Evolutionary conservation across 2,113 vertebrate species (phyloP), one percentile per base, ranked within the genome.

Genomic region (Macheiramphus alcinus): DNA sequence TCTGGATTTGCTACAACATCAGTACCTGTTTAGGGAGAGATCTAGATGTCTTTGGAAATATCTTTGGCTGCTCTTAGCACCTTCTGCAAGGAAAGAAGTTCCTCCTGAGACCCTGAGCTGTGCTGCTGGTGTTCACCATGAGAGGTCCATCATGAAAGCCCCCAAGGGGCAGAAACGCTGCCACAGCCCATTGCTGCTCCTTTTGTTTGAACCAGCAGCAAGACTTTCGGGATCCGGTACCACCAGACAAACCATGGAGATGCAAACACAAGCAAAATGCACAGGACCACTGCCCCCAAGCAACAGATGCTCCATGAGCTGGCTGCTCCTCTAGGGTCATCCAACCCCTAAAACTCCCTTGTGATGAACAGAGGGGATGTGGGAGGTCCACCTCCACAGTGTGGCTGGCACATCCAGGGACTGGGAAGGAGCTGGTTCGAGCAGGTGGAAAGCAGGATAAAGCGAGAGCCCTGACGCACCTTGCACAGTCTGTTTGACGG

Each of bases 401-500:
- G 13, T 19, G 25, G 55, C 16, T 48, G 71, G 40, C 27, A 48
- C 6, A 5, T n/a, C 16, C 59, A 52, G 12, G 68, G 32, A 11
- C 13, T 45, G 40, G 21, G 76, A 79, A 86, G 18, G 38, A 13
- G 6, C 1, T 36, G 55, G 16, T 36, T 50, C 1, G 5, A 65
- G 68, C 7, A 43, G 42, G 16, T 12, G n/a, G 61, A 17, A 45
- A 67, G 10, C 9, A 16, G 50, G 50, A 45, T 38, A 3, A 16
- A n/a, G 16, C 22, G 9, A 38, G 5, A 31, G 11, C 16, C 10
- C 36, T n/a, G 36, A 67, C 79, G 0, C 50, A 98, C 99, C 97
- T 25, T 93, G 93, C 21, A 52, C 43, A 3, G 63, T 80, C 3
- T 91, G 94, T 89, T 90, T 99, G 82, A 97, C 80, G 10, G 99